Evolutionary conservation across 2,888 invertebrate genomes (phyloP).

Genomic region (Steromphala cineraria): DNA sequence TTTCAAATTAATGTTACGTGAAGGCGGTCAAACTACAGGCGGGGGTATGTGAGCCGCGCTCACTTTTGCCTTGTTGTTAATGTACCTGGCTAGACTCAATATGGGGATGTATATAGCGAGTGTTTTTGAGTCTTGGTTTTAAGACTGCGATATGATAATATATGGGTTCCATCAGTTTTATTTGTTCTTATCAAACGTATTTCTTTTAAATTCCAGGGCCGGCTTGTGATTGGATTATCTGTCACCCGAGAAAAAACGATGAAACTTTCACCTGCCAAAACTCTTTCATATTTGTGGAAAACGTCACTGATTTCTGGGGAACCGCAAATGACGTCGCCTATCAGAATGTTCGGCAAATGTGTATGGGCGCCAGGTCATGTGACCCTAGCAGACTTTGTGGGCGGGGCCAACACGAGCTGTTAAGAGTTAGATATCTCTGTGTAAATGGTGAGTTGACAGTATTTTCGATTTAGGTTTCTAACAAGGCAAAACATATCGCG

Average conservation of each 20-base stretch:
- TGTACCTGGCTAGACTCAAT: too few relatives aligned
- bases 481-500: too few relatives aligned
- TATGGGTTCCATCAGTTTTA: too few relatives aligned
- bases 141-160: too few relatives aligned
- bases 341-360: conserved; percentile 2
- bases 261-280: neutral
- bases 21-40: too few relatives aligned
- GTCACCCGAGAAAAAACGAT: neutral
- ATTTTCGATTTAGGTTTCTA: too few relatives aligned
- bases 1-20: too few relatives aligned
- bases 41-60: too few relatives aligned
- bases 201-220: neutral
- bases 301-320: conserved; percentile 9
- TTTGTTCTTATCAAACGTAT: too few relatives aligned
- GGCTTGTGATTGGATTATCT: conserved; percentile 9
- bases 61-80: too few relatives aligned
- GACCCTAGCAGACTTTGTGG: neutral
- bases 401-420: neutral
- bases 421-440: neutral
- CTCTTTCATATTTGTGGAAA: conserved; percentile 11
- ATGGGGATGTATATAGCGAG: too few relatives aligned
- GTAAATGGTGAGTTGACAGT: neutral
- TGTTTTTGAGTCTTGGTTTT: too few relatives aligned
- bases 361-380: neutral
- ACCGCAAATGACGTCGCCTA: neutral